Evolutionary conservation across 1,140 invertebrate genomes (phyloP).

Genomic region (Lucilia sericata): DNA sequence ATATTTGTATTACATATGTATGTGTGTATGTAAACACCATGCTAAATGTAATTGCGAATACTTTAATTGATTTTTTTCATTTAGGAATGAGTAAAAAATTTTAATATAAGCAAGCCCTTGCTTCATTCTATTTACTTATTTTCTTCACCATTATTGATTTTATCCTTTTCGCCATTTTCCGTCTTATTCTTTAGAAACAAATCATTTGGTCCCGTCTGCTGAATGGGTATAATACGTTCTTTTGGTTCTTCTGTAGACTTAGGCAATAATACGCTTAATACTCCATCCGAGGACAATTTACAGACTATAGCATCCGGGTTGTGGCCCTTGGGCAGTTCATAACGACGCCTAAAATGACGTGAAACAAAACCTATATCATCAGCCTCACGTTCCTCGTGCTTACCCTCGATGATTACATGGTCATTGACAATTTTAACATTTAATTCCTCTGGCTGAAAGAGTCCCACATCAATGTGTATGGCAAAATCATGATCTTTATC

Average conservation of each 20-base stretch:
- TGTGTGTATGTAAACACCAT: no score
- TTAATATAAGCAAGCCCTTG: no score
- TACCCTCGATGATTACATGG: slow-evolving; percentile 65
- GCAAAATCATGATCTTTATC: slow-evolving; percentile 66
- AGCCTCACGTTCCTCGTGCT: slow-evolving; percentile 75
- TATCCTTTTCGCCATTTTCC: slow-evolving; percentile 45
- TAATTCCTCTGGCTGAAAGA: slow-evolving; percentile 81
- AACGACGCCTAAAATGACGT: slow-evolving; percentile 75
- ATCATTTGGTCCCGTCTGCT: slow-evolving; percentile 66
- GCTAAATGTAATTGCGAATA: no score
- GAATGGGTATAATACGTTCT: slow-evolving; percentile 68
- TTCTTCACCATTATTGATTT: slow-evolving; percentile 6
- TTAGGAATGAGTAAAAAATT: no score
- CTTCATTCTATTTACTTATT: not conserved
- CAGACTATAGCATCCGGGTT: slow-evolving; percentile 72
- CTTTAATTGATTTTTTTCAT: no score
- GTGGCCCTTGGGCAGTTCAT: slow-evolving; percentile 68
- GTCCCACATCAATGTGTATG: slow-evolving; percentile 76
- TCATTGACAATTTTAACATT: slow-evolving; percentile 80
- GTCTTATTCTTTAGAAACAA: slow-evolving; percentile 46
- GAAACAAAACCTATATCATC: slow-evolving; percentile 75
- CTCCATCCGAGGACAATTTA: slow-evolving; percentile 75
- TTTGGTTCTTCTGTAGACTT: slow-evolving; percentile 66
- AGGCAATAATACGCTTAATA: slow-evolving; percentile 72
- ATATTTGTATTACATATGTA: no score